Conservation (phyloP, 1,140 invertebrate species). For the Drosophila sturtevanti region DNA sequence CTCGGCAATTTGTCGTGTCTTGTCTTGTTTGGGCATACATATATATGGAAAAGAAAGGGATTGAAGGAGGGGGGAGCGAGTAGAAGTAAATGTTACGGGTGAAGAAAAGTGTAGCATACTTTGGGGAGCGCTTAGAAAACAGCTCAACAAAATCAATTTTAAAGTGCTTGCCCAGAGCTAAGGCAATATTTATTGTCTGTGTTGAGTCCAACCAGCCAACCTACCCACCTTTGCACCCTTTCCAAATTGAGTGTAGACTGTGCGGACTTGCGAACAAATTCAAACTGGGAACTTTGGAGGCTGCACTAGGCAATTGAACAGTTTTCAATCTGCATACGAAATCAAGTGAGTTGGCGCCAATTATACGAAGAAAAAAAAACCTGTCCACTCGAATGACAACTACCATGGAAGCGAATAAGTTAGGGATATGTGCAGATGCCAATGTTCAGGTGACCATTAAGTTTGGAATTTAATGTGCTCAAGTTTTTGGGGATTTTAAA, state of each 20-base stretch:
- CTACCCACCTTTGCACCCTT: too few species aligned
- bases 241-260: neutral
- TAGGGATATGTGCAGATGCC: neutral
- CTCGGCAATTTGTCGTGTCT: slow-evolving; percentile 73
- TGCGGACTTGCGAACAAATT: slow-evolving; percentile 8
- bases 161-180: slow-evolving; percentile 39
- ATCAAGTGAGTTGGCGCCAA: slow-evolving; percentile 43
- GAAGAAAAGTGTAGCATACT: slow-evolving; percentile 45
- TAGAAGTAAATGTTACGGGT: neutral
- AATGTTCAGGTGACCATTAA: neutral
- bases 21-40: slow-evolving; percentile 38
- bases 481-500: neutral
- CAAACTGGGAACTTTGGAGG: neutral
- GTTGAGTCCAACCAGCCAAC: slow-evolving; percentile 2
- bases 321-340: slow-evolving; percentile 66
- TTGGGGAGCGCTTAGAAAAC: slow-evolving; percentile 56
- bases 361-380: slow-evolving; percentile 25
- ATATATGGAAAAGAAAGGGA: slow-evolving; percentile 17
- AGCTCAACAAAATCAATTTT: slow-evolving; percentile 68
- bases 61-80: neutral
- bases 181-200: slow-evolving; percentile 59
- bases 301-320: slow-evolving; percentile 30
- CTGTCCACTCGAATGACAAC: neutral
- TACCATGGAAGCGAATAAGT: neutral
- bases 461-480: neutral